These are phyloP conservation scores for Drosophila stalkeri DNA, from an alignment of 2,888 invertebrate genomes.

Conservation along the genomic window DNA sequence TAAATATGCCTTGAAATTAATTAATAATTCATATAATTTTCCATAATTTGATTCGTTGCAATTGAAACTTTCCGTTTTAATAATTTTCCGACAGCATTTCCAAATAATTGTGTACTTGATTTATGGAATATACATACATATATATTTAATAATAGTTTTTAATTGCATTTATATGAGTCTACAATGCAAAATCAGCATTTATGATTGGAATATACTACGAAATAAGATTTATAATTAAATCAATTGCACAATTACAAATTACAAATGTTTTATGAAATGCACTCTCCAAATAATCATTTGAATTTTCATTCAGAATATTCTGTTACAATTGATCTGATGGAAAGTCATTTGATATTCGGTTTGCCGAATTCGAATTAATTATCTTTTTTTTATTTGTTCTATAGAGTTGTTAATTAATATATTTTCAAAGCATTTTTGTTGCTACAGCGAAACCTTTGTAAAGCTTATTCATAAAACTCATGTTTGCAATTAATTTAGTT, in stretches of 20 bases:
- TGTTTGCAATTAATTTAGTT: slow-evolving; percentile 25
- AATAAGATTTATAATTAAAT: slow-evolving; percentile 41
- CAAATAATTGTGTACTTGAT: slow-evolving; percentile 21
- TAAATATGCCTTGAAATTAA: slow-evolving; percentile 37
- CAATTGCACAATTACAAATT: slow-evolving; percentile 43
- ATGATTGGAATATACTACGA: slow-evolving; percentile 49
- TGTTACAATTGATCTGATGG: slow-evolving; percentile 1
- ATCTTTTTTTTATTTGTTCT: background rate
- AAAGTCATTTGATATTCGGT: slow-evolving; percentile 30
- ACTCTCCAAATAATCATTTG: slow-evolving; percentile 19
- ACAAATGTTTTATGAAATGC: slow-evolving; percentile 22
- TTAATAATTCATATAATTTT: slow-evolving; percentile 40
- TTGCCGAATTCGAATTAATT: slow-evolving; percentile 27
- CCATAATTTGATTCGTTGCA: slow-evolving; percentile 61
- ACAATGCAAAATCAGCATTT: slow-evolving; percentile 58
- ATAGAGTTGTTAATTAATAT: slow-evolving; percentile 16
- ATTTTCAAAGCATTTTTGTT: slow-evolving; percentile 52
- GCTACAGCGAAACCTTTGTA: slow-evolving; percentile 82
- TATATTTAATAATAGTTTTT: slow-evolving; percentile 47
- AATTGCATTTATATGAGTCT: slow-evolving; percentile 49
- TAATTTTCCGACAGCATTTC: slow-evolving; percentile 13
- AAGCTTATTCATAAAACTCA: slow-evolving; percentile 66
- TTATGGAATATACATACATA: slow-evolving; percentile 16
- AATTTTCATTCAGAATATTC: background rate
- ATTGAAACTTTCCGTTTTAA: slow-evolving; percentile 47